Evolutionary conservation across 2,888 invertebrate species (phyloP).

Genomic region (Tanypteryx hageni): DNA sequence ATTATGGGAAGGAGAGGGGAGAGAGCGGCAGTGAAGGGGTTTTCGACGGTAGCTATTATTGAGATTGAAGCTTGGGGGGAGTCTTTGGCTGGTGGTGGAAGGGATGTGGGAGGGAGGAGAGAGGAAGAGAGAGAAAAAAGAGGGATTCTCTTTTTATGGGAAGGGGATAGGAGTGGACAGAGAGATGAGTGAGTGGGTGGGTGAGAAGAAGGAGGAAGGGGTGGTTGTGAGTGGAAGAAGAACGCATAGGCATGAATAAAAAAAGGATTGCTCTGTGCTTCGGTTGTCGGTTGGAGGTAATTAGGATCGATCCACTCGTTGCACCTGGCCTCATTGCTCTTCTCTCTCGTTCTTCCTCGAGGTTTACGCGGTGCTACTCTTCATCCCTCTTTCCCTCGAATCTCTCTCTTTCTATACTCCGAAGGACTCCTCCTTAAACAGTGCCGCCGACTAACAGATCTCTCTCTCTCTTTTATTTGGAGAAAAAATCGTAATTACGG

Average conservation of each 20-base stretch:
- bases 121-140: too few species aligned
- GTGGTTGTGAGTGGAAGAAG: neutral
- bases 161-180: neutral
- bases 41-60: slow-evolving; percentile 25
- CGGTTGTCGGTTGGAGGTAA: slow-evolving; percentile 6
- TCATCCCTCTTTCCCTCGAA: too few species aligned
- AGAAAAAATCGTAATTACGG: slow-evolving; percentile 10
- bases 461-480: neutral
- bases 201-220: neutral
- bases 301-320: slow-evolving; percentile 26
- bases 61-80: slow-evolving; percentile 20
- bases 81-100: neutral
- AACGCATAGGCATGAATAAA: neutral
- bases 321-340: neutral
- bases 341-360: neutral
- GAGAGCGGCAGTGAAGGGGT: neutral
- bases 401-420: neutral
- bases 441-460: slow-evolving; percentile 11
- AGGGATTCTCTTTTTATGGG: neutral
- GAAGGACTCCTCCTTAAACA: neutral
- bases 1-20: neutral
- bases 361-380: too few species aligned
- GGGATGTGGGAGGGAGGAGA: neutral
- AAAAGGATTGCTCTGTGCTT: neutral
- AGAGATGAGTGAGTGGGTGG: neutral